phyloP scores from a whole-genome alignment of 1,140 invertebrate species.

The Polyergus mexicanus region DNA sequence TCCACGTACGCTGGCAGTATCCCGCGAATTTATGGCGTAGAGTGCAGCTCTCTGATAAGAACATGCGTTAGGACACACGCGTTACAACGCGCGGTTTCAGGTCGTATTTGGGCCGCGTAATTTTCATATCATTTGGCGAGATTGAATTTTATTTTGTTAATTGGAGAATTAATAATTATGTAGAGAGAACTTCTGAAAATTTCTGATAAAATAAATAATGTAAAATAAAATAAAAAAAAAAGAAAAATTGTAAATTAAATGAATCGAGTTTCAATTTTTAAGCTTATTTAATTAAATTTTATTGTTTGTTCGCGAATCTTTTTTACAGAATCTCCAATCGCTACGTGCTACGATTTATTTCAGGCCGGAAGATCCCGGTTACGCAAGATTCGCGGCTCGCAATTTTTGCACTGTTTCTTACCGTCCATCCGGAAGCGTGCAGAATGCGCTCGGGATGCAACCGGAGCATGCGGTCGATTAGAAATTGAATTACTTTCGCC shows the following conservation, averaged over 20 bases:
- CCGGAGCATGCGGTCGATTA: conserved; percentile 63
- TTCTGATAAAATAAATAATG: too few relatives aligned
- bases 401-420: conserved; percentile 31
- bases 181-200: too few relatives aligned
- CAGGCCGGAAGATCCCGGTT: conserved; percentile 1
- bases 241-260: too few relatives aligned
- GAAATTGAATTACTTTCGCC: conserved; percentile 72
- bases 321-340: neutral
- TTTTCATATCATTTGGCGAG: neutral
- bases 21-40: conserved; percentile 32
- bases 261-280: too few relatives aligned
- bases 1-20: conserved; percentile 27
- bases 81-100: neutral
- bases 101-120: neutral
- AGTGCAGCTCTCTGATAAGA: conserved; percentile 39
- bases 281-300: neutral
- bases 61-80: neutral
- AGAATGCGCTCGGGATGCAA: conserved; percentile 19
- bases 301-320: neutral
- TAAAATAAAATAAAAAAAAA: too few relatives aligned
- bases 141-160: neutral
- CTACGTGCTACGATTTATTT: neutral
- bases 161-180: neutral
- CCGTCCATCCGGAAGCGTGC: conserved; percentile 3
- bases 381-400: conserved; percentile 6